Conservation (phyloP, 2,888 invertebrate genomes). For the Carcina quercana region DNA sequence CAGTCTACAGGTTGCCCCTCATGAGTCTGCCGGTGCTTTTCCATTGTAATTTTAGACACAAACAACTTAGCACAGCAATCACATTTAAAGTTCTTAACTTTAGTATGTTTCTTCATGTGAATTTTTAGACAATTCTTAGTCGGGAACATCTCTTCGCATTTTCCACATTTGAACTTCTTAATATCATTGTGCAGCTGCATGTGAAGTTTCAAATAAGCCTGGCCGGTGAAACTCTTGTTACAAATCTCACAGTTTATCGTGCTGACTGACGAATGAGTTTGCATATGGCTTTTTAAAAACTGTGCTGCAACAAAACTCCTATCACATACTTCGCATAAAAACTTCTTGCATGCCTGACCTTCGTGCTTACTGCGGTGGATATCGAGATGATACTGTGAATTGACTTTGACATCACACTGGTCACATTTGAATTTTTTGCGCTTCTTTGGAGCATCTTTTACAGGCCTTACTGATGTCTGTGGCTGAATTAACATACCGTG, state of each 20-base stretch:
- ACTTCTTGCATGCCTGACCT: slow-evolving; percentile 56
- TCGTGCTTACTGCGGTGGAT: slow-evolving; percentile 66
- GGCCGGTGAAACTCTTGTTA: slow-evolving; percentile 59
- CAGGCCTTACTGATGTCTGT: slow-evolving; percentile 21
- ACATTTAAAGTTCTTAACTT: slow-evolving; percentile 67
- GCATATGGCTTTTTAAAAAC: slow-evolving; percentile 67
- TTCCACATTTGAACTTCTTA: slow-evolving; percentile 64
- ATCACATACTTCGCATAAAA: slow-evolving; percentile 59
- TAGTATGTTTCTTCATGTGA: slow-evolving; percentile 68
- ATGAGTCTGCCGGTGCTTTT: slow-evolving; percentile 57
- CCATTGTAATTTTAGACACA: slow-evolving; percentile 67
- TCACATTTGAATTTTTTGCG: slow-evolving; percentile 63
- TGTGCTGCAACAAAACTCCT: slow-evolving; percentile 64
- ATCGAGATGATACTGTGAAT: slow-evolving; percentile 64
- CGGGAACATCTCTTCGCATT: slow-evolving; percentile 66
- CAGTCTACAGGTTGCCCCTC: slow-evolving; percentile 64
- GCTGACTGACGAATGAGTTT: slow-evolving; percentile 55
- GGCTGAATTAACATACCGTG: slow-evolving; percentile 49
- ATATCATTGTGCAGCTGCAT: slow-evolving; percentile 68
- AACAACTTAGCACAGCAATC: slow-evolving; percentile 61
- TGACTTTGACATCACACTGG: slow-evolving; percentile 65
- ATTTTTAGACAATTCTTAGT: slow-evolving; percentile 65
- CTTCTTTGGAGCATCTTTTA: slow-evolving; percentile 53
- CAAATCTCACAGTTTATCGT: slow-evolving; percentile 67
- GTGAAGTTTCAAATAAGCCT: slow-evolving; percentile 62